Percentiles rank a stretch among this genome's conserved stretches.
phyloP scores from a whole-genome alignment of 2,113 vertebrate genomes.

The Pseudorasbora parva region DNA sequence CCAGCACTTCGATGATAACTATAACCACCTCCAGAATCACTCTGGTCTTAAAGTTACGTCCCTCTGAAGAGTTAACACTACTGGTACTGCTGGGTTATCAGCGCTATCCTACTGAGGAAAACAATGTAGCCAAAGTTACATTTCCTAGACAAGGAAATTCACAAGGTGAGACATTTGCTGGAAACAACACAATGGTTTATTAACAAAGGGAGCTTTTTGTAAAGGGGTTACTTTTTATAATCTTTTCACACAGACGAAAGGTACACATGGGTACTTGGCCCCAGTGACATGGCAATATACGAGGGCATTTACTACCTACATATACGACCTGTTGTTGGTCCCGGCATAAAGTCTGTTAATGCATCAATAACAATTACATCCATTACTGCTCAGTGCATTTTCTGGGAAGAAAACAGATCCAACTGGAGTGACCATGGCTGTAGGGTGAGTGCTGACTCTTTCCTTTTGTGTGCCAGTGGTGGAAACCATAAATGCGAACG shows the following conservation, averaged over 20 bases:
- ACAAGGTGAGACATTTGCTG: constrained; percentile 59
- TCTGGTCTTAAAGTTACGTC: constrained; percentile 84
- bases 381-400: constrained; percentile 87
- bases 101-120: constrained; percentile 80
- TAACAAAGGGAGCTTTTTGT: neutral
- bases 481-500: neutral
- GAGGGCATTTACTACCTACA: constrained; percentile 83
- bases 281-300: constrained; percentile 77
- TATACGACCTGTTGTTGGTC: constrained; percentile 74
- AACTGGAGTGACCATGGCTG: constrained; percentile 87
- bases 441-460: constrained; percentile 73
- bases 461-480: neutral
- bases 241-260: constrained; percentile 73
- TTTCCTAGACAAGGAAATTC: constrained; percentile 69
- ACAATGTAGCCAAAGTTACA: constrained; percentile 74
- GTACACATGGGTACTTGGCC: constrained; percentile 87
- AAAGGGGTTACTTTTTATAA: constrained; percentile 9
- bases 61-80: constrained; percentile 76
- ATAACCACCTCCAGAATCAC: constrained; percentile 78
- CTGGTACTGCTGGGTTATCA: constrained; percentile 81
- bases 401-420: constrained; percentile 83
- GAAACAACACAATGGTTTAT: neutral
- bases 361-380: constrained; percentile 79
- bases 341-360: constrained; percentile 72
- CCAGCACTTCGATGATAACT: constrained; percentile 82